Base-by-base conservation (phyloP, 2,797 vertebrate species). In the Capromys pilorides region DNA sequence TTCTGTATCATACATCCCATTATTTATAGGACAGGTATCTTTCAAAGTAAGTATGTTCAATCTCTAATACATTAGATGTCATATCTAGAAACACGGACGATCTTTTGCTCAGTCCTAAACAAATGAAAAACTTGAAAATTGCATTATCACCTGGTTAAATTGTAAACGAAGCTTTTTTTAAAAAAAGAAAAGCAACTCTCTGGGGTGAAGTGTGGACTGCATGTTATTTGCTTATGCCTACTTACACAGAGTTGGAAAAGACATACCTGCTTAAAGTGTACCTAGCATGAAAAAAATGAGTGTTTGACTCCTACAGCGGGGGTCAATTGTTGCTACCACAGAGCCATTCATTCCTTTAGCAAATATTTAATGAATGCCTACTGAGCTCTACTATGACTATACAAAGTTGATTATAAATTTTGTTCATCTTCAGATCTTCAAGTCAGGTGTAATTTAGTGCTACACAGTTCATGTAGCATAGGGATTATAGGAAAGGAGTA, bases 131-230 rank as follows among this genome's bases (percentile, higher is more conserved):
- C 9, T 39, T 59, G 16, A 11, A 87, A 51, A 66, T 69, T 45
- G 2, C 66, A 45, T 16, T 49, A 8, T 86, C 78, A 90, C 64
- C 45, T 69, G 18, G 33, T 82, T 89, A 87, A 94, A 95, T 88
- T 88, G 57, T n/a, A 82, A 95, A 26, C 80, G 54, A 39, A 51
- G n/a, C n/a, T 69, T 75, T 88, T 75, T 71, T 89, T 75, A 31
- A 86, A 79, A 11, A 51, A 78, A 85, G 49, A 94, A 89, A 87
- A 94, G 71, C 39, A 95, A 90, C 28, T 79, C 51, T 91, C 6
- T 22, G 33, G 31, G 41, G 41, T 88, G 87, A 85, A 69, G 45
- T 87, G 71, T 92, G 51, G 28, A 54, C 85, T 83, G 19, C 51
- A 28, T 51, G 61, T 92, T 83, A 41, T 13, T 91, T 93, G 49